A percentile compares a stretch with the other conserved stretches of the same genome.
Evolutionary conservation across 1,140 invertebrate species (phyloP).

Genomic region (Magallana angulata): DNA sequence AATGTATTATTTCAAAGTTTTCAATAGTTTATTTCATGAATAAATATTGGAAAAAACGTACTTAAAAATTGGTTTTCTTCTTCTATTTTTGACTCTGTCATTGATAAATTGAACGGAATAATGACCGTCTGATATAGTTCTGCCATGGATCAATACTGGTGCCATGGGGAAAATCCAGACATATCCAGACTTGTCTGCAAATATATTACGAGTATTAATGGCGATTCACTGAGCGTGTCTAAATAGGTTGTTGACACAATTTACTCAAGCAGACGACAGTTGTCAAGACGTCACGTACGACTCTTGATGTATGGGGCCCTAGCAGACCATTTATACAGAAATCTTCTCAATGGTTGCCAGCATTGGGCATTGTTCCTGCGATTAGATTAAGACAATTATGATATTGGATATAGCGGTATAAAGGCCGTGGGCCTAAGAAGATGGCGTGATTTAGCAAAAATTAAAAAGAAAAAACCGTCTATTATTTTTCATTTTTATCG

Average conservation of each 20-base stretch:
- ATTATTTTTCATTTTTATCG: neutral
- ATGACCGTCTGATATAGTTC: neutral
- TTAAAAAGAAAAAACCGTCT: no score
- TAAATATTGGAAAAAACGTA: conserved; percentile 19
- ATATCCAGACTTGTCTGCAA: neutral
- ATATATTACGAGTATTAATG: neutral
- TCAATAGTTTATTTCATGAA: conserved; percentile 37
- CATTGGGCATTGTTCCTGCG: neutral
- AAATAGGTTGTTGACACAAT: conserved; percentile 34
- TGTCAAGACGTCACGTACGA: neutral
- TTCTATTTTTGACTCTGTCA: neutral
- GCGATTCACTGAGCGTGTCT: neutral
- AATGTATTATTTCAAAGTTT: conserved; percentile 32
- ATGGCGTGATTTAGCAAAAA: conserved; percentile 1
- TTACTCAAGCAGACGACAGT: conserved; percentile 29
- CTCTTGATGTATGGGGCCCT: neutral
- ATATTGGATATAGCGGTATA: neutral
- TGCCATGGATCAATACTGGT: neutral
- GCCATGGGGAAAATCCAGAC: neutral
- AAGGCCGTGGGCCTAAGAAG: neutral
- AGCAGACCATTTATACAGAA: neutral
- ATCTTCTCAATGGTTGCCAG: neutral
- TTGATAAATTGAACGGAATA: neutral
- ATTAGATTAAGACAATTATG: conserved; percentile 22
- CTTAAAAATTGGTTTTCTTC: neutral